These are phyloP conservation scores for Pseudobourletiella spinata DNA, from an alignment of 1,140 invertebrate genomes.

Conservation along the genomic window DNA sequence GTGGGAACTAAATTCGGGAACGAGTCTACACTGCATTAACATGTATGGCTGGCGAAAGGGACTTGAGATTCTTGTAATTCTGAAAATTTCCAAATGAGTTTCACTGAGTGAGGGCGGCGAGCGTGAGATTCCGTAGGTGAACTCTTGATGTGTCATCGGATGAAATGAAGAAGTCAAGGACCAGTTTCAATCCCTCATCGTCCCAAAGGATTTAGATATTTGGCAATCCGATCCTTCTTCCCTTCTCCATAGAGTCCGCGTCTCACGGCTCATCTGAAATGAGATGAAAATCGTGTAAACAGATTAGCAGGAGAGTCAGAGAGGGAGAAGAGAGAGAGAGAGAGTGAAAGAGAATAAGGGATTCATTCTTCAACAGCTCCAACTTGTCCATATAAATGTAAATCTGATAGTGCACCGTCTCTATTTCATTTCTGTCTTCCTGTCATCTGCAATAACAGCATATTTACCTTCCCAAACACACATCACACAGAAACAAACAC, in stretches of 20 bases:
- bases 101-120: conserved; percentile 59
- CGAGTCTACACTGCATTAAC: too few relatives aligned
- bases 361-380: neutral
- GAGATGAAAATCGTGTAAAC: neutral
- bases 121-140: conserved; percentile 81
- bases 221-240: conserved; percentile 80
- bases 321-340: neutral
- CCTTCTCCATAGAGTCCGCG: conserved; percentile 85
- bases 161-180: conserved; percentile 79
- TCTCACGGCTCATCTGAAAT: conserved; percentile 62
- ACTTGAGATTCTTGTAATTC: conserved; percentile 71
- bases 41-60: conserved; percentile 65
- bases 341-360: neutral
- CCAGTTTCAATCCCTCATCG: conserved; percentile 56
- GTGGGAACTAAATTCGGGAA: too few relatives aligned
- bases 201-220: conserved; percentile 72
- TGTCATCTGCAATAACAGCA: neutral
- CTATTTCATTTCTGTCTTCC: neutral
- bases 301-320: neutral
- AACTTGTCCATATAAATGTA: conserved; percentile 2
- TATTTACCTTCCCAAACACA: too few relatives aligned
- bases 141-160: too few relatives aligned
- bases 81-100: conserved; percentile 81
- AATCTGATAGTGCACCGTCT: neutral
- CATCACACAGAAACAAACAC: too few relatives aligned